Evolutionary conservation across 2,113 vertebrate species (phyloP).

Genomic region (Saguinus midas): DNA sequence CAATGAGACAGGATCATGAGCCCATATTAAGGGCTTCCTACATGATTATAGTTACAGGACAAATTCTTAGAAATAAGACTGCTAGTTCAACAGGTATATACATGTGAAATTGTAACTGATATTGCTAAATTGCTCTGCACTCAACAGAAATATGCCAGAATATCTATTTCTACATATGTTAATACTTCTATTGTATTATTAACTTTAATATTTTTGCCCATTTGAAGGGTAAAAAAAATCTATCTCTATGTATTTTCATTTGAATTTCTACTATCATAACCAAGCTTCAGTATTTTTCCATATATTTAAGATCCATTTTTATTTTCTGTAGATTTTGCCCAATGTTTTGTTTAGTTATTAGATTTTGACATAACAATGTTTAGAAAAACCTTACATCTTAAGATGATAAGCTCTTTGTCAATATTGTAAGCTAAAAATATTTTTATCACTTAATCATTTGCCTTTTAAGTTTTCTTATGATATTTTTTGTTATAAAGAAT

Average conservation of each 20-base stretch:
- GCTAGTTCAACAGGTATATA: not conserved
- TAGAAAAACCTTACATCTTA: not conserved
- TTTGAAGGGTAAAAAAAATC: not conserved
- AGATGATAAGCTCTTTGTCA: not conserved
- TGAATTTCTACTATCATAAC: not conserved
- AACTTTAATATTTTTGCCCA: not conserved
- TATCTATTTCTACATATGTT: not conserved
- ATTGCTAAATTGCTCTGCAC: not conserved
- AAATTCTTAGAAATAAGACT: not conserved
- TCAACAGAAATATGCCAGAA: not conserved
- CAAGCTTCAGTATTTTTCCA: not conserved
- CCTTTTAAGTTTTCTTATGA: not conserved
- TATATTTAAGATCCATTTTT: not conserved
- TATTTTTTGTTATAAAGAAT: not conserved
- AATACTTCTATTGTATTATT: not conserved
- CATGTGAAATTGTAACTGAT: not conserved
- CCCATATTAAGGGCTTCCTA: not conserved
- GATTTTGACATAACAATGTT: not conserved
- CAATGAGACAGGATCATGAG: not conserved
- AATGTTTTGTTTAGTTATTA: not conserved
- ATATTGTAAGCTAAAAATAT: not conserved
- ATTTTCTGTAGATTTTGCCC: not conserved
- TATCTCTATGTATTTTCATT: not conserved
- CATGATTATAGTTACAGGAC: not conserved
- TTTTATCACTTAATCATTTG: not conserved